Base-by-base conservation (phyloP, 2,113 vertebrate species). In the Collichthys lucidus region DNA sequence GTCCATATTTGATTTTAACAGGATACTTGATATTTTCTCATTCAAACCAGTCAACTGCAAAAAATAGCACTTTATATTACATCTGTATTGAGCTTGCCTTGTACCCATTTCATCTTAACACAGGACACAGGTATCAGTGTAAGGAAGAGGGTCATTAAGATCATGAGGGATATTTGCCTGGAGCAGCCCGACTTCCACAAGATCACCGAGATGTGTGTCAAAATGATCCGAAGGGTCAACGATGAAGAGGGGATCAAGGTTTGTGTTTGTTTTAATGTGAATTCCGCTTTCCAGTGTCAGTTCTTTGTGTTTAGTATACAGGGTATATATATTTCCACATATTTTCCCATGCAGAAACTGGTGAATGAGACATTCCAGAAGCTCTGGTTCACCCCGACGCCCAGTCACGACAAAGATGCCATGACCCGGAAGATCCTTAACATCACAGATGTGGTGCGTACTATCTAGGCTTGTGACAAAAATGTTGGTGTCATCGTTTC, bases 221-320 rank as follows among this genome's bases (percentile, higher is more conserved):
- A 96, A 95, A 99, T 99, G 98, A 99, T 99, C 93, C 96, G 98
- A 73, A 96, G 98, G 92, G 98, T 99, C 85, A 99, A 99, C 67
- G 98, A 99, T 17, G 98, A 99, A 92, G 98, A 99, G 88, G 98
- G 98, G 92, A 99, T 99, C 95, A 99, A 99, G 98, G 98, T 99
- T 94, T 74, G 84, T 57, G 16, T 77, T 60, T 68, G 10, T 53
- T 49, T 40, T n/a, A 9, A 24, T 50, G 2, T 20, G 4, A 19
- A 50, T 71, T 6, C 5, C 0, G 35, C 49, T 40, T 63, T 14
- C 4, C 20, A 3, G 4, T 5, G 0, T 2, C 2, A 2, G 1
- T 24, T 50, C 52, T 35, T 64, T 6, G 1, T 52, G 20, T 50
- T 47, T 29, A 2, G 66, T 47, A 12, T 47, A 19, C 3, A 16